Evolutionary conservation across 2,888 invertebrate species (phyloP), one percentile per base, ranked within the genome.

Genomic region (Drosophila cognata): DNA sequence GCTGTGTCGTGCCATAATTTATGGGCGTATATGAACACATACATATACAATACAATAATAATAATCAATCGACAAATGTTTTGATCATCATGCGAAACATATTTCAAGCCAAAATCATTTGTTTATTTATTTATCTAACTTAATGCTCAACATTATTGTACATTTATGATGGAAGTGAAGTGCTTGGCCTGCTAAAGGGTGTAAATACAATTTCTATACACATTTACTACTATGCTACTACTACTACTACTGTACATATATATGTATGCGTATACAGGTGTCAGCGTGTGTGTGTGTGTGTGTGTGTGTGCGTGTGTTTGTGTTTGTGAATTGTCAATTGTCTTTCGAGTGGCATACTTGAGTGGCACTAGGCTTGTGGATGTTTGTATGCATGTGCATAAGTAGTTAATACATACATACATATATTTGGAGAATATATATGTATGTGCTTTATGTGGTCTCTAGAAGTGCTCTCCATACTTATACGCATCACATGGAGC

Each of bases 71-170:
- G 21, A 33, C 33, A 63, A 56, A 8, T 25, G 21, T 33, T 31
- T 50, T 58, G 33, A 43, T 25, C 60, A 25, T 46, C 29, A 28
- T 59, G 55, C 62, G 33, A 68, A 67, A 63, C 52, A 69, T 63
- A 55, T 74, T 67, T 71, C 79, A 79, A 79, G 82, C 79, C 82
- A 74, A 78, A 66, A 59, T 61, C 62, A 69, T 62, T 68, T 61
- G 48, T 43, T 59, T 64, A 43, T 75, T 59, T 64, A 66, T 77
- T 73, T 73, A 57, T 79, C 55, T 48, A 31, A 28, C 43, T 63
- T 56, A 64, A 69, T 79, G 77, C 43, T 50, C 48, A 41, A 56
- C 51, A 53, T 62, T 64, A 56, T 59, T 68, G 41, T 52, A 28
- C 56, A 56, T 61, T 70, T 70, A 59, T 79, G 79, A 70, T 70